Evolutionary conservation across 2,113 vertebrate species (phyloP).

Genomic region (Nasalis larvatus): DNA sequence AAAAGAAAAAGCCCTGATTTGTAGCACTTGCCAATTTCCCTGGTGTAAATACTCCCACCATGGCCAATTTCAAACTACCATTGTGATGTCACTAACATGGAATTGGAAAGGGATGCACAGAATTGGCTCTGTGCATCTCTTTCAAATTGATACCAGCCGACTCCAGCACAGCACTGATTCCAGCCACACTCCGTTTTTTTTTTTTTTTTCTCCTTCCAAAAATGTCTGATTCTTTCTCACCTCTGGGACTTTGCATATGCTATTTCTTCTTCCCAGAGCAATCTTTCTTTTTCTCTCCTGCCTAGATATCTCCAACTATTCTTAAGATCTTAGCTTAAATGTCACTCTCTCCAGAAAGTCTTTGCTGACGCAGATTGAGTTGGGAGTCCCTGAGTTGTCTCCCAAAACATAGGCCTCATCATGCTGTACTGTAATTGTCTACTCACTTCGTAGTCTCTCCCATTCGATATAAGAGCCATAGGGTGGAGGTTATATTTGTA

Average conservation of each 20-base stretch:
- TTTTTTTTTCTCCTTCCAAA: background rate
- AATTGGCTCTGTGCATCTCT: background rate
- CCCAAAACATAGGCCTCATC: background rate
- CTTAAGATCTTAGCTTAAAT: background rate
- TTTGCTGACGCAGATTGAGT: background rate
- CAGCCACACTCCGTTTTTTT: background rate
- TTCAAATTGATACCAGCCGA: fast-evolving
- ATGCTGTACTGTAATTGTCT: background rate
- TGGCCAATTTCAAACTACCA: background rate
- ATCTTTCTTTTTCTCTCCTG: background rate
- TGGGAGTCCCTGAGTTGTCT: background rate
- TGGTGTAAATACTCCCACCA: background rate
- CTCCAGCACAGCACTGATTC: background rate
- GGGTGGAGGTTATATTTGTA: background rate
- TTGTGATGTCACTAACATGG: background rate
- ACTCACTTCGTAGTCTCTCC: background rate
- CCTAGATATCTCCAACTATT: background rate
- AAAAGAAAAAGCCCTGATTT: background rate
- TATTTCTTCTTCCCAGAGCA: background rate
- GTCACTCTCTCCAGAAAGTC: background rate
- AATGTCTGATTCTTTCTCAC: background rate
- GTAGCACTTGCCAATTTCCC: background rate
- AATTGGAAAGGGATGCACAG: background rate
- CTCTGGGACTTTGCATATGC: background rate
- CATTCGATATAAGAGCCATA: fast-evolving